Evolutionary conservation across 2,797 vertebrate species (phyloP).

Genomic region (Karalla daura): DNA sequence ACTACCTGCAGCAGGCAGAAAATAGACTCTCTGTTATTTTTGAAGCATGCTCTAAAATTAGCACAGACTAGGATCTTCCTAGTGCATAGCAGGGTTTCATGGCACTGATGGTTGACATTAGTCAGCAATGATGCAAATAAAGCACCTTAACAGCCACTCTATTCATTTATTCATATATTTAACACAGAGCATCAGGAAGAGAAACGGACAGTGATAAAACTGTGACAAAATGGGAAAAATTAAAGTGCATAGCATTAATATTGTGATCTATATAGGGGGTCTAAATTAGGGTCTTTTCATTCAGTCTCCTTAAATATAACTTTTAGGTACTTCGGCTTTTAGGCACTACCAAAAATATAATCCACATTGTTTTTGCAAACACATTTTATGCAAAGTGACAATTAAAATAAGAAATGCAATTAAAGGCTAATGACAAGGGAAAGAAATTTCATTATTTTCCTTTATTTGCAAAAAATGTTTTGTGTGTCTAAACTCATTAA

Average conservation of each 20-base stretch:
- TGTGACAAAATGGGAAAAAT: not conserved
- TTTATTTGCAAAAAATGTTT: slow-evolving; percentile 7
- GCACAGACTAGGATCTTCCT: not conserved
- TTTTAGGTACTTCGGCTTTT: too few species aligned
- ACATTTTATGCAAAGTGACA: not conserved
- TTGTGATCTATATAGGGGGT: not conserved
- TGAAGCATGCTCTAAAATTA: not conserved
- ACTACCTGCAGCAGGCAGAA: not conserved
- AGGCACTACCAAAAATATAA: not conserved
- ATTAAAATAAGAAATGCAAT: slow-evolving; percentile 10
- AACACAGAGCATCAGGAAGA: not conserved
- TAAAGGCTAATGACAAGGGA: not conserved
- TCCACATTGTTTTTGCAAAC: not conserved
- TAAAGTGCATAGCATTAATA: not conserved
- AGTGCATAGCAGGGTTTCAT: not conserved
- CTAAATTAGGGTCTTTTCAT: too few species aligned
- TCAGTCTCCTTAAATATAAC: too few species aligned
- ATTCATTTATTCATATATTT: slow-evolving; percentile 1
- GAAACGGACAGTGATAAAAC: not conserved
- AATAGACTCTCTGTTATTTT: slow-evolving; percentile 1
- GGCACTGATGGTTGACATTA: not conserved
- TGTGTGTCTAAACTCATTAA: slow-evolving; percentile 23
- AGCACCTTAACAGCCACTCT: not conserved
- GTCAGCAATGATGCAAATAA: not conserved
- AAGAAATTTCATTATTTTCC: not conserved